Evolutionary conservation across 2,888 invertebrate species (phyloP), one percentile per base, ranked within the genome.

Genomic region (Cetonia aurata): DNA sequence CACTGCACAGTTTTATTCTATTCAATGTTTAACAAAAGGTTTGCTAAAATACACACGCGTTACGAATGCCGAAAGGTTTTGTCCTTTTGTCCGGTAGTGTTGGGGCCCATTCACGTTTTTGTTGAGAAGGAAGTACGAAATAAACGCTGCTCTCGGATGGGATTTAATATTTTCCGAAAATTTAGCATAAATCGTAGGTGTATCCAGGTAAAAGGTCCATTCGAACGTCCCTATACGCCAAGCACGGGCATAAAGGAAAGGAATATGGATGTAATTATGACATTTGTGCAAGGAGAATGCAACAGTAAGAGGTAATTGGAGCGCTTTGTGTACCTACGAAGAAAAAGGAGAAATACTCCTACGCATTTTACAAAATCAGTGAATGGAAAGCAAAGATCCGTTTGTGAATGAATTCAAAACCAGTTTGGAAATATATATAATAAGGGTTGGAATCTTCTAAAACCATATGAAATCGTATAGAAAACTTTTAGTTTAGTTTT

Each of bases 41-140:
- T 76, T 79, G 81, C 82, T 83, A 84, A 84, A 84, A 84, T 84
- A 85, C 83, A 84, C 84, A 85, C 84, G 84, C 84, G 83, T 84
- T 84, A 79, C 83, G 81, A 84, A 84, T 84, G 82, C 84, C 84
- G 83, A 83, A 84, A 83, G 83, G 83, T 81, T 81, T 83, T 82
- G 81, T 81, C 77, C 80, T 79, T 81, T 83, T 82, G 83, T 83
- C 73, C 75, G 75, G 77, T 79, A 79, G 82, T 83, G 81, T 81
- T 79, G 82, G 82, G 79, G 80, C 52, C 83, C 83, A 83, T 83
- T 83, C 83, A 82, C 77, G 81, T 80, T 81, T 79, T 81, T 81
- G 82, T 82, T 65, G 80, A 81, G 80, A 80, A 83, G 83, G 83
- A 83, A 83, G 83, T 82, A 80, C 79, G 80, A 82, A 82, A 82